Evolutionary conservation across 2,113 vertebrate species (phyloP).

Genomic region (Pteronura brasiliensis): DNA sequence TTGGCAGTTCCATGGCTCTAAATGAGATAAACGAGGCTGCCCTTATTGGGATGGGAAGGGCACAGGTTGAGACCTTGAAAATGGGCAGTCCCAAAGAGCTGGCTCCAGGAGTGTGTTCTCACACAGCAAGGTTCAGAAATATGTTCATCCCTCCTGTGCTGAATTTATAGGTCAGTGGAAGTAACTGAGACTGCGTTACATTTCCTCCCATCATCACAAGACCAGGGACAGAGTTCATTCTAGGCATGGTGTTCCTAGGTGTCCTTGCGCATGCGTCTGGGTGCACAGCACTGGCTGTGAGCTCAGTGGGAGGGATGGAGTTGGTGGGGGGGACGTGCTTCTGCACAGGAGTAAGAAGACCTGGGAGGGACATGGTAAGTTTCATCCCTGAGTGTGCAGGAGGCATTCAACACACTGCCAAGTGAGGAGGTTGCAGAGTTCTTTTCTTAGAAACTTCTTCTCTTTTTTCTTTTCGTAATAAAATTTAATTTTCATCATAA

Average conservation of each 20-base stretch:
- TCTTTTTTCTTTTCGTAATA: constrained; percentile 24
- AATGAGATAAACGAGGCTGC: neutral
- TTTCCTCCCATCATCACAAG: neutral
- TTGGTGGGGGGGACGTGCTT: neutral
- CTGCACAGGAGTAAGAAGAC: neutral
- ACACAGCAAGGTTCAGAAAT: neutral
- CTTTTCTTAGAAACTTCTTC: constrained; percentile 56
- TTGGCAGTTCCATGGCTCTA: neutral
- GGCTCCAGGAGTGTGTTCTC: neutral
- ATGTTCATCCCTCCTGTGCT: neutral
- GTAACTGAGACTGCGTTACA: neutral
- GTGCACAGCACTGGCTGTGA: neutral
- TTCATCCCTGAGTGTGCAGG: neutral
- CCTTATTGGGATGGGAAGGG: neutral
- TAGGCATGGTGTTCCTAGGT: neutral
- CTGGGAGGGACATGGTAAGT: neutral
- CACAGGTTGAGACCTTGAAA: neutral
- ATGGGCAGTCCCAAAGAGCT: neutral
- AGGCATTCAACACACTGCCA: neutral
- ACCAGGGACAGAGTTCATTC: neutral
- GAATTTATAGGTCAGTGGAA: neutral
- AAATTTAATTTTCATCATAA: constrained; percentile 34
- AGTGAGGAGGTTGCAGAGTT: neutral
- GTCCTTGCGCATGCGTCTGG: accelerated
- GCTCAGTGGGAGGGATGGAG: neutral